A percentile compares a stretch with the other conserved stretches of the same genome.
Conservation (phyloP, 2,888 invertebrate species). For the Dicyrtomina minuta region DNA sequence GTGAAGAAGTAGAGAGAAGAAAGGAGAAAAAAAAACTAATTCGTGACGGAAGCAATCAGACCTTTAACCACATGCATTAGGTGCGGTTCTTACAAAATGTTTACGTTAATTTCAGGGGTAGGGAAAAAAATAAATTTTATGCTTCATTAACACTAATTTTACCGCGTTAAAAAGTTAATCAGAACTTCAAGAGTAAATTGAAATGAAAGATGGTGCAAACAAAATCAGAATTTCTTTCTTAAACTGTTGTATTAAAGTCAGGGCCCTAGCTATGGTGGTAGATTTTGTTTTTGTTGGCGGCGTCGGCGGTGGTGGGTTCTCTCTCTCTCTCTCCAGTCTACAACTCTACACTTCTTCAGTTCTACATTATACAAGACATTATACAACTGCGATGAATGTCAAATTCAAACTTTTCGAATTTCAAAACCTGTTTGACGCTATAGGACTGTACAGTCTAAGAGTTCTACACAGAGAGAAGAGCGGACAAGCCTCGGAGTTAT, state of each 20-base stretch:
- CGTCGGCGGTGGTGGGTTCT: neutral
- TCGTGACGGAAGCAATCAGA: too few relatives aligned
- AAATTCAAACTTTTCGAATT: neutral
- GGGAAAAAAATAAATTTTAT: conserved; percentile 28
- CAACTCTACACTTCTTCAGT: too few relatives aligned
- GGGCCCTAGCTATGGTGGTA: neutral
- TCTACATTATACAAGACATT: too few relatives aligned
- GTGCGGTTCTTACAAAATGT: too few relatives aligned
- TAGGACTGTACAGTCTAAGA: too few relatives aligned
- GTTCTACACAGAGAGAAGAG: conserved; percentile 10
- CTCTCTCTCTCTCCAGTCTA: neutral
- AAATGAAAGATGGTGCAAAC: neutral
- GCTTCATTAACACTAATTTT: conserved; percentile 28
- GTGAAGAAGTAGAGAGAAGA: neutral
- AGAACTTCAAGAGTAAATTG: conserved; percentile 24
- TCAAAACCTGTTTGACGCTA: conserved; percentile 22
- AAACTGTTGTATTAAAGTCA: neutral
- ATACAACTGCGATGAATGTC: neutral
- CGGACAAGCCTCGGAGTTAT: conserved; percentile 11
- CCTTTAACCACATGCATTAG: too few relatives aligned
- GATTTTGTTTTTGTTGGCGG: too few relatives aligned
- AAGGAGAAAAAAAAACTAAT: neutral
- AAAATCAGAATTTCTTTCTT: neutral
- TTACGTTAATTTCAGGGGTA: conserved; percentile 14
- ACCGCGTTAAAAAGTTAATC: conserved; percentile 29